Conservation (phyloP, 2,113 vertebrate genomes). For the Heterocephalus glaber region DNA sequence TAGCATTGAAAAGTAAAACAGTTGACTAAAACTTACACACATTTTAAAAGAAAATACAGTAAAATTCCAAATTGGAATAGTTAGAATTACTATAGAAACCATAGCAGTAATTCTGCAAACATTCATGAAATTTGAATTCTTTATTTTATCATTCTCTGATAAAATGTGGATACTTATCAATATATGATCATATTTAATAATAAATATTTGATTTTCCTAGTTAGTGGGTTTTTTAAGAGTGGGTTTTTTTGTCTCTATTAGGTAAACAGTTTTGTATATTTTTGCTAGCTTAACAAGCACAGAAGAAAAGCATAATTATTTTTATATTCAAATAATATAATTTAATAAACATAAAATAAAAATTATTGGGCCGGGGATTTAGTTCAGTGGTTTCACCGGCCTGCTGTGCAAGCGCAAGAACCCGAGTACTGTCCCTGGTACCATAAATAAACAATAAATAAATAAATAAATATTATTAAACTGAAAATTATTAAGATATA, state of each 20-base stretch:
- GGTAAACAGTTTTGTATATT: neutral
- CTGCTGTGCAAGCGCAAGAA: too few relatives aligned
- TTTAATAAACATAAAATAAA: neutral
- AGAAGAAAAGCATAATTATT: neutral
- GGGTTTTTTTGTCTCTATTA: neutral
- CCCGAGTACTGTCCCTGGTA: too few relatives aligned
- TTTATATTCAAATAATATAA: neutral
- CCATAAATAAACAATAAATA: too few relatives aligned
- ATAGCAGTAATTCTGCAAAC: neutral
- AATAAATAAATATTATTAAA: neutral
- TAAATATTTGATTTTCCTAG: neutral
- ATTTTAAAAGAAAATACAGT: neutral
- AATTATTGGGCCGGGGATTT: too few relatives aligned
- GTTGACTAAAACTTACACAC: neutral
- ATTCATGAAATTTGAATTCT: neutral
- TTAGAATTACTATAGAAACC: neutral
- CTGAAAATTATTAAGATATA: neutral
- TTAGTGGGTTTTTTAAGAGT: neutral
- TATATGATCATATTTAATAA: neutral
- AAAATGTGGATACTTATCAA: neutral
- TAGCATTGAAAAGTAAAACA: neutral
- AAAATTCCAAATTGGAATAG: conserved; percentile 38
- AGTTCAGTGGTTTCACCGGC: too few relatives aligned
- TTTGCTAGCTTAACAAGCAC: neutral
- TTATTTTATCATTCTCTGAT: neutral